Conservation (phyloP, 2,888 invertebrate genomes). For the Noctua janthe region DNA sequence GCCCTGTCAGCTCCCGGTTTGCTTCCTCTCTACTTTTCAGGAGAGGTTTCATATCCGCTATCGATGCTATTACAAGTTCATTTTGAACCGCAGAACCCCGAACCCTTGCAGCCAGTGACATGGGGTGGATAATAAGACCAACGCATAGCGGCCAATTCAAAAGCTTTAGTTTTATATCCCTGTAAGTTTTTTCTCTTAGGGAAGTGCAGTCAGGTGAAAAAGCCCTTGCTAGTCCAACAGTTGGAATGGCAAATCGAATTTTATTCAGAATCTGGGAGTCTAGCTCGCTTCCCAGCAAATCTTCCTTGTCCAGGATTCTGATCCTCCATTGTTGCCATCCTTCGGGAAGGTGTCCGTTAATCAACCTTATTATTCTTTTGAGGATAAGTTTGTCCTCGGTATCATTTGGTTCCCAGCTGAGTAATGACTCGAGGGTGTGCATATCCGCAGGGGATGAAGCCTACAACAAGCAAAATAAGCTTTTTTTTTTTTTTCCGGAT, state of each 20-base stretch:
- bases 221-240: not conserved
- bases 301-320: not conserved
- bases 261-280: too few relatives aligned
- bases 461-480: too few relatives aligned
- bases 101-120: not conserved
- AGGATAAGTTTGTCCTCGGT: too few relatives aligned
- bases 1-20: not conserved
- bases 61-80: not conserved
- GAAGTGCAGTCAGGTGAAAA: constrained; percentile 7
- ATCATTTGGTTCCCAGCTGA: too few relatives aligned
- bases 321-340: constrained; percentile 9
- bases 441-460: constrained; percentile 7
- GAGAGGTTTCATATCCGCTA: not conserved
- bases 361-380: not conserved
- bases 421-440: constrained; percentile 4
- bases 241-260: not conserved
- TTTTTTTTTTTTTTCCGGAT: too few relatives aligned
- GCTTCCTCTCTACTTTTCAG: not conserved
- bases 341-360: not conserved
- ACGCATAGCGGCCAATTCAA: constrained; percentile 1
- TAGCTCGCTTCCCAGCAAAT: not conserved
- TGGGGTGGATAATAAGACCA: not conserved
- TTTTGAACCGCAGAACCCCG: not conserved
- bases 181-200: not conserved
- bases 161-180: constrained; percentile 6